A percentile compares a stretch with the other conserved stretches of the same genome.
Evolutionary conservation across 2,797 vertebrate species (phyloP).

Genomic region (Spinus olivaceus): DNA sequence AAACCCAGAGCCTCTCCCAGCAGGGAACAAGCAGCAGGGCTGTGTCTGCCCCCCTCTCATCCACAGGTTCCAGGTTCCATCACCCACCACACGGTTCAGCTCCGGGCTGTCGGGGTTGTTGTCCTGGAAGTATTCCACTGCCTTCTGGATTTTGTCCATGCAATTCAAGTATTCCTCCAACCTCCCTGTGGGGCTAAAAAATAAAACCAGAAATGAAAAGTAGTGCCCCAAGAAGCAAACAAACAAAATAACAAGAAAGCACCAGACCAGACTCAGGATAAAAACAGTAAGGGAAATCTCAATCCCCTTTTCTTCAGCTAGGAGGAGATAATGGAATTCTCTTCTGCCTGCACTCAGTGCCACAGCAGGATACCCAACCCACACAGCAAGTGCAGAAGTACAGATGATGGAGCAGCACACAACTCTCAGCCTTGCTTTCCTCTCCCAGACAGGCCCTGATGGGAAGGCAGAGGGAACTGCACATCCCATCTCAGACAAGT

Average conservation of each 20-base stretch:
- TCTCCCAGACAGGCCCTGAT: background rate
- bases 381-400: background rate
- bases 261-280: background rate
- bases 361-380: background rate
- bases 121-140: slow-evolving; percentile 97
- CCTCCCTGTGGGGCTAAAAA: slow-evolving; percentile 86
- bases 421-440: background rate
- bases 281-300: background rate
- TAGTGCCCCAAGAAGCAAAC: background rate
- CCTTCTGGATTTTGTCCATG: slow-evolving; percentile 96
- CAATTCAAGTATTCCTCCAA: slow-evolving; percentile 92
- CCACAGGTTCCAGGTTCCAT: background rate
- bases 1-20: background rate
- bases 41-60: background rate
- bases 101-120: slow-evolving; percentile 97
- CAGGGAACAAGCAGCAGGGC: background rate
- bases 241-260: background rate
- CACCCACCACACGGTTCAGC: slow-evolving; percentile 92
- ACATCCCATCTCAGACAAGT: background rate
- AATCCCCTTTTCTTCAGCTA: background rate
- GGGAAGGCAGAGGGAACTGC: background rate
- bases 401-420: background rate
- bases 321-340: background rate
- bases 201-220: background rate
- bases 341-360: background rate